These are phyloP conservation scores for Drosophila dives DNA, from an alignment of 2,888 invertebrate genomes.

Conservation along the genomic window DNA sequence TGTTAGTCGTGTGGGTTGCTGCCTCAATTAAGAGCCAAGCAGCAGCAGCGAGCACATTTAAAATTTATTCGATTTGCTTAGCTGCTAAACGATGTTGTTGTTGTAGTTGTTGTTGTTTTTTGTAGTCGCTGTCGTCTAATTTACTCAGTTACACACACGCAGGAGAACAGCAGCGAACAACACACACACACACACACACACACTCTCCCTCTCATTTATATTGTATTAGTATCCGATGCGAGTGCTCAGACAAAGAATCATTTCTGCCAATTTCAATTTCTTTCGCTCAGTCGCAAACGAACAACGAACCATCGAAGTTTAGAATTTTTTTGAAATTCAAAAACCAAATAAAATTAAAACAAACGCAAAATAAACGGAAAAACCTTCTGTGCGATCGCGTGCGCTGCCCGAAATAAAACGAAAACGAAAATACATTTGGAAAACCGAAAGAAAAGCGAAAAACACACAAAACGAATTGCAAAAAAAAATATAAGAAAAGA, in stretches of 20 bases:
- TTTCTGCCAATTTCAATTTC: constrained; percentile 72
- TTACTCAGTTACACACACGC: constrained; percentile 50
- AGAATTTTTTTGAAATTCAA: constrained; percentile 66
- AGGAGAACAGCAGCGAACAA: constrained; percentile 55
- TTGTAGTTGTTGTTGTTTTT: constrained; percentile 27
- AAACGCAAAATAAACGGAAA: constrained; percentile 39
- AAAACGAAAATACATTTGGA: constrained; percentile 66
- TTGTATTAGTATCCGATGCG: constrained; percentile 38
- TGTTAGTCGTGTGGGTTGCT: constrained; percentile 64
- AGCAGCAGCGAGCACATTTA: constrained; percentile 50
- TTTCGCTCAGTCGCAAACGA: constrained; percentile 84
- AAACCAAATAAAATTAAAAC: constrained; percentile 11
- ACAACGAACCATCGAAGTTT: constrained; percentile 85
- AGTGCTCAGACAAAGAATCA: constrained; percentile 44
- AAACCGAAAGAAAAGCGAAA: constrained; percentile 39
- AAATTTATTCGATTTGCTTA: constrained; percentile 73
- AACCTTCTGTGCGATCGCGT: constrained; percentile 67
- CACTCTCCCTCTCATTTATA: constrained; percentile 16
- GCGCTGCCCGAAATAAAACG: constrained; percentile 61
- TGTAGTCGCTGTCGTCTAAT: constrained; percentile 53
- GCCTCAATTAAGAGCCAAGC: constrained; percentile 77
- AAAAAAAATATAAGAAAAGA: constrained; percentile 28
- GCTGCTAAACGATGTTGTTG: constrained; percentile 40
- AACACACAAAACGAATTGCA: constrained; percentile 50
- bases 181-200: constrained; percentile 23